These are phyloP conservation scores for Steinernema feltiae DNA, from an alignment of 1,140 invertebrate species.

Conservation along the genomic window DNA sequence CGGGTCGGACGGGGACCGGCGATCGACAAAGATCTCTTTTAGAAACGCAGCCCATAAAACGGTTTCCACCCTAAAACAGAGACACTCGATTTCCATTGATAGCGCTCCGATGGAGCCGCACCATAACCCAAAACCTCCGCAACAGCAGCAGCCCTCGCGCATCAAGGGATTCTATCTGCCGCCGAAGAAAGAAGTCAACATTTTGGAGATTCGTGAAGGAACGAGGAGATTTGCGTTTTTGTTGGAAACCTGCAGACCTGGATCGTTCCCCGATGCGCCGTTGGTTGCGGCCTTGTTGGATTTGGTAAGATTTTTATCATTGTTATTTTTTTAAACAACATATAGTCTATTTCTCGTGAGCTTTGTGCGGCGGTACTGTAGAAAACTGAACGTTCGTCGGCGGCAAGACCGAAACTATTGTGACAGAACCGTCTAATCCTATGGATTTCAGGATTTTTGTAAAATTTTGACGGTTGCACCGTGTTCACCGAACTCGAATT, in stretches of 20 bases:
- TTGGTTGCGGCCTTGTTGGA: slow-evolving; percentile 88
- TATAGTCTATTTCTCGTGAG: too few species aligned
- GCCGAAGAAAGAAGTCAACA: slow-evolving; percentile 68
- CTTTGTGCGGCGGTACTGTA: too few species aligned
- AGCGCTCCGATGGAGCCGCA: background rate
- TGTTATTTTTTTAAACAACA: too few species aligned
- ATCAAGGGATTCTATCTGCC: slow-evolving; percentile 40
- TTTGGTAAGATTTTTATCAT: too few species aligned
- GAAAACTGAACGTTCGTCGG: too few species aligned
- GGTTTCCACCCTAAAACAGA: slow-evolving; percentile 33
- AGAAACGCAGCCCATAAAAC: slow-evolving; percentile 35
- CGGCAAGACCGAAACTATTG: too few species aligned
- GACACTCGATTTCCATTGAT: slow-evolving; percentile 42
- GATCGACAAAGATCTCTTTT: slow-evolving; percentile 35
- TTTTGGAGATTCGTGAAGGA: slow-evolving; percentile 70
- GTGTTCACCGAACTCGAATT: too few species aligned
- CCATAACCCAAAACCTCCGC: slow-evolving; percentile 1
- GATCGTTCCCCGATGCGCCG: slow-evolving; percentile 86
- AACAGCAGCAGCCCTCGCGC: slow-evolving; percentile 17
- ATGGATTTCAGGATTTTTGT: too few species aligned
- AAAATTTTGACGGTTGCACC: too few species aligned
- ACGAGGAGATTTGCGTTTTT: slow-evolving; percentile 79
- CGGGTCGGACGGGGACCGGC: background rate
- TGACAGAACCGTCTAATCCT: too few species aligned
- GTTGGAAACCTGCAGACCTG: slow-evolving; percentile 87